Percentiles rank a stretch among this genome's conserved stretches.
These are phyloP conservation scores for Trichogramma pretiosum DNA, from an alignment of 1,140 invertebrate species.

Conservation along the genomic window DNA sequence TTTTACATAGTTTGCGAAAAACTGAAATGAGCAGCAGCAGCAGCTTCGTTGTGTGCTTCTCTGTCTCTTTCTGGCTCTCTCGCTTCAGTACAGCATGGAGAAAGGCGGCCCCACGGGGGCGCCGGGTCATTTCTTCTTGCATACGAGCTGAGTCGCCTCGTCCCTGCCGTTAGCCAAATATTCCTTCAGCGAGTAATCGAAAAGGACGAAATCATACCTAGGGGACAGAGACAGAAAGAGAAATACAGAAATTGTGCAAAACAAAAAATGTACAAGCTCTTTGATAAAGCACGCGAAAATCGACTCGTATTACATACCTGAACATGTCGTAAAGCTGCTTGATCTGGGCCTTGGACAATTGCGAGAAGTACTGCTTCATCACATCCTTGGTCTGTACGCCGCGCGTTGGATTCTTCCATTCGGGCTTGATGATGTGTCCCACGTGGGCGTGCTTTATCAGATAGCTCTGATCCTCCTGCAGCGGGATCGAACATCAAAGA, in stretches of 20 bases:
- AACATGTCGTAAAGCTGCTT: conserved; percentile 72
- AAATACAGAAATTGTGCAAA: neutral
- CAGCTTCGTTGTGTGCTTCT: neutral
- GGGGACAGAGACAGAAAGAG: conserved; percentile 27
- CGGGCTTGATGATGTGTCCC: conserved; percentile 66
- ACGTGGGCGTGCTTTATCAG: conserved; percentile 67
- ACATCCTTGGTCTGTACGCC: conserved; percentile 60
- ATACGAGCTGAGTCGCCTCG: conserved; percentile 34
- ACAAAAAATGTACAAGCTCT: conserved; percentile 1
- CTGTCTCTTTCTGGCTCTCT: neutral
- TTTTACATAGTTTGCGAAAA: neutral
- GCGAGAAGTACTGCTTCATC: conserved; percentile 65
- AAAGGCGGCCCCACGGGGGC: neutral
- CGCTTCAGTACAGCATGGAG: conserved; percentile 16
- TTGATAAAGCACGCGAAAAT: too few species aligned
- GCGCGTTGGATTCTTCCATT: conserved; percentile 72
- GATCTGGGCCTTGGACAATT: conserved; percentile 65
- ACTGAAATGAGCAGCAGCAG: neutral
- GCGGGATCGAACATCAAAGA: too few species aligned
- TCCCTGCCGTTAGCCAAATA: conserved; percentile 60
- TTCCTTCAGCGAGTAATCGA: conserved; percentile 67
- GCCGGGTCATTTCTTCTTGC: conserved; percentile 37
- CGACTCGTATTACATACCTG: conserved; percentile 53
- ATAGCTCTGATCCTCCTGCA: conserved; percentile 77
- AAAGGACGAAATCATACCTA: conserved; percentile 77